Conservation (phyloP, 2,113 vertebrate genomes). For the Typhlomys cinereus region DNA sequence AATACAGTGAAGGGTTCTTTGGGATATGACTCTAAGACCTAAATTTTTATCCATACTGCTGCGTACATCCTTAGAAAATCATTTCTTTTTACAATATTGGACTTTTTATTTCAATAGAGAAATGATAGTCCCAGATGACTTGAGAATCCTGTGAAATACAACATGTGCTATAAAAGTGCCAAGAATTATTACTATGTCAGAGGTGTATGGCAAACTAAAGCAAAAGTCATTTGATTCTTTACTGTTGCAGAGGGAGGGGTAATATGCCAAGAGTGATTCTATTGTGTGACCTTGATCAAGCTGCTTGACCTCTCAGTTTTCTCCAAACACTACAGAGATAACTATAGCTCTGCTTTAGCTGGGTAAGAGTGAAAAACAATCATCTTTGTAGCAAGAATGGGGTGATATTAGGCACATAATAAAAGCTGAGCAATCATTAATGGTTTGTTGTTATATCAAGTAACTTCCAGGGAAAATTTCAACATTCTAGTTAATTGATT, state of each 20-base stretch:
- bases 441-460: neutral
- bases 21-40: neutral
- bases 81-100: neutral
- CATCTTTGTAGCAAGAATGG: neutral
- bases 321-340: neutral
- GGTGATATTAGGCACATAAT: neutral
- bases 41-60: neutral
- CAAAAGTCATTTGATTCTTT: conserved; percentile 40
- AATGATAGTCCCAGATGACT: neutral
- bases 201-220: conserved; percentile 22
- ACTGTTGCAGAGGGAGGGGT: neutral
- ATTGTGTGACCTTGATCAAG: neutral
- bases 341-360: neutral
- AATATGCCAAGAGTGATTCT: neutral
- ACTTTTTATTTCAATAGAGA: neutral
- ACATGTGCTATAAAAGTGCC: neutral
- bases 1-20: neutral
- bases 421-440: neutral
- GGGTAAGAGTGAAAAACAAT: neutral
- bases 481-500: neutral
- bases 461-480: neutral
- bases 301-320: conserved; percentile 1
- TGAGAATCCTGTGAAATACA: neutral
- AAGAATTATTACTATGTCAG: neutral
- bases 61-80: neutral